Evolutionary conservation across 2,888 invertebrate species (phyloP).

Genomic region (Aradus depressus): DNA sequence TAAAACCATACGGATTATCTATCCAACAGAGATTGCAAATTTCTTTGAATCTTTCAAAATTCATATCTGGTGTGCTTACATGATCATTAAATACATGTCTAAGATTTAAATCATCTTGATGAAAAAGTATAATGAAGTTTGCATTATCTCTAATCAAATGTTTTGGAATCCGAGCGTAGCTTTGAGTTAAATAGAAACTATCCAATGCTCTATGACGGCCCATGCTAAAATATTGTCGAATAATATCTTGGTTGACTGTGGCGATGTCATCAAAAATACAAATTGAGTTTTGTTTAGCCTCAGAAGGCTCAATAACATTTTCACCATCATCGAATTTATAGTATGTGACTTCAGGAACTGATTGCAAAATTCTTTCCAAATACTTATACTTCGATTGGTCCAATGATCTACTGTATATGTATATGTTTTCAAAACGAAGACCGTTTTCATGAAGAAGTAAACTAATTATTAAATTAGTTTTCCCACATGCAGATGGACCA

Average conservation of each 20-base stretch:
- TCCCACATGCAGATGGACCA: slow-evolving; percentile 36
- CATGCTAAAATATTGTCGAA: slow-evolving; percentile 34
- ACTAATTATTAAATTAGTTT: slow-evolving; percentile 35
- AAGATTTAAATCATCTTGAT: neutral
- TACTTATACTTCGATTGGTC: slow-evolving; percentile 34
- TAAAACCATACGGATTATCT: slow-evolving; percentile 5
- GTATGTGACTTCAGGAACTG: slow-evolving; percentile 30
- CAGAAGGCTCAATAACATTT: slow-evolving; percentile 27
- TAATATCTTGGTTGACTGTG: slow-evolving; percentile 32
- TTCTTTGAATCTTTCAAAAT: slow-evolving; percentile 2
- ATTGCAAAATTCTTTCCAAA: slow-evolving; percentile 28
- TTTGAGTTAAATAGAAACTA: slow-evolving; percentile 35
- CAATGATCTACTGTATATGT: slow-evolving; percentile 34
- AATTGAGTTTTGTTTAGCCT: slow-evolving; percentile 30
- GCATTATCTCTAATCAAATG: slow-evolving; percentile 12
- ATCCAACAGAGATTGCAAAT: slow-evolving; percentile 9
- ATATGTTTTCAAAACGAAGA: too few relatives aligned
- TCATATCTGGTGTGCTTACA: slow-evolving; percentile 10
- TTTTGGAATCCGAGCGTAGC: slow-evolving; percentile 30
- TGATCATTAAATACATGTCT: slow-evolving; percentile 14
- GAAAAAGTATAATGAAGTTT: slow-evolving; percentile 4
- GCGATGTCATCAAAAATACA: too few relatives aligned
- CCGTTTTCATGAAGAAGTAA: slow-evolving; percentile 33
- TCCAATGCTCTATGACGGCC: slow-evolving; percentile 35
- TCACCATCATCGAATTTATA: slow-evolving; percentile 28